A percentile compares a stretch with the other conserved stretches of the same genome.
Evolutionary conservation across 2,888 invertebrate genomes (phyloP).

Genomic region (Limnephilus lunatus): DNA sequence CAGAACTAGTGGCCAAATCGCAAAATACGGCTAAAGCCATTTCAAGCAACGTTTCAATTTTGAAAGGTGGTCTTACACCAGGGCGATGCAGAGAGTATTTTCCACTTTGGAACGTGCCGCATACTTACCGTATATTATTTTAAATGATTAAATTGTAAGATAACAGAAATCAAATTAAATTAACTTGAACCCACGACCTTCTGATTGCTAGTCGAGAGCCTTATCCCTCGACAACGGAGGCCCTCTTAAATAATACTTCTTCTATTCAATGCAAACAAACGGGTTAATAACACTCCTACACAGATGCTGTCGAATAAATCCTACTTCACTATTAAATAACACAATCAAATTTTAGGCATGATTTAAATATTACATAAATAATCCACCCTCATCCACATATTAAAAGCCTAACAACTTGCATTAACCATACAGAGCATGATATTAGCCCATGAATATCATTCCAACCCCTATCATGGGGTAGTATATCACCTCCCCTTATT

Average conservation of each 20-base stretch:
- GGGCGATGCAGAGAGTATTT: no score
- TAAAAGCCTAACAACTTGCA: not conserved
- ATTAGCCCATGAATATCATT: not conserved
- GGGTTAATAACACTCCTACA: not conserved
- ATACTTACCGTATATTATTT: not conserved
- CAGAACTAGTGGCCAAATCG: no score
- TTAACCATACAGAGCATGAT: not conserved
- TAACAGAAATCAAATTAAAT: no score
- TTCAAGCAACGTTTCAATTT: no score
- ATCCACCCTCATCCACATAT: not conserved
- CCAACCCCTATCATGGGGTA: not conserved
- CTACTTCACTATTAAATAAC: not conserved
- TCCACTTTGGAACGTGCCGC: no score
- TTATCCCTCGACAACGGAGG: no score
- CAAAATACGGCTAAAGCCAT: no score
- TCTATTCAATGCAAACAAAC: not conserved
- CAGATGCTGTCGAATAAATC: not conserved
- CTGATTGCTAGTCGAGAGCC: no score
- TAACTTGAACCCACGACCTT: no score
- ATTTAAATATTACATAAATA: not conserved
- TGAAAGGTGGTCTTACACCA: no score
- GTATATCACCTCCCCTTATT: not conserved
- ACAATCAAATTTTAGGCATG: not conserved
- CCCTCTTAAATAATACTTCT: not conserved
- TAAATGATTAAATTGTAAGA: not conserved